Evolutionary conservation across 2,113 vertebrate genomes (phyloP), one percentile per base, ranked within the genome.

Genomic region (Balaeniceps rex): DNA sequence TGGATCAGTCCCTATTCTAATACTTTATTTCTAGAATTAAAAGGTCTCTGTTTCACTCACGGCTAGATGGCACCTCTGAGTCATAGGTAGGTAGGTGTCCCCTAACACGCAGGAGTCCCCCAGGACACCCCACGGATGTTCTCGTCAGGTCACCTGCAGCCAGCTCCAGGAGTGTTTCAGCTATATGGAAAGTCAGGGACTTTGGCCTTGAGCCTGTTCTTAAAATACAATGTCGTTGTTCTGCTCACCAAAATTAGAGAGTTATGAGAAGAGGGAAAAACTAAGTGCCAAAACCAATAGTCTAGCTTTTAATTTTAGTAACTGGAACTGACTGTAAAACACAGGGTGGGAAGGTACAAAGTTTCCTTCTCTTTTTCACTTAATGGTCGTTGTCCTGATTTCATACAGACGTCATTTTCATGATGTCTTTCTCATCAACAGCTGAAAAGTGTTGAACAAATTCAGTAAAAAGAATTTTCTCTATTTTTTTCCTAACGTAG

Each of bases 291-390:
- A 97, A 90, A 88, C 31, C 31, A 94, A 93, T 71, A 91, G 52
- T 76, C 70, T 77, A 61, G 28, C 19, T 83, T 93, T 96, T 82
- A 85, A 58, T 91, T 95, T 93, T 93, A 91, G 90, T 84, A 84
- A 91, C 80, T 82, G 76, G 38, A 88, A 68, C 36, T 61, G 72
- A 60, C 60, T 87, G 44, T 55, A 61, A 75, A 91, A 61, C 18
- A 74, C 12, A n/a, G 6, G 57, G 14, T 49, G n/a, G 31, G 66
- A 83, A 85, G 36, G 36, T 66, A 60, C 6, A 63, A 29, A 66
- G 21, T 82, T 96, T 91, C n/a, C 28, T 77, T 87, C 75, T 51
- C 25, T 57, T 75, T 89, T 85, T 68, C 25, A 26, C 24, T 57
- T 72, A 31, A 31, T 64, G 5, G 46, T 87, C 0, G 0, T 42